Conservation (phyloP, 2,888 invertebrate genomes). For the Ditylenchus weischeri region DNA sequence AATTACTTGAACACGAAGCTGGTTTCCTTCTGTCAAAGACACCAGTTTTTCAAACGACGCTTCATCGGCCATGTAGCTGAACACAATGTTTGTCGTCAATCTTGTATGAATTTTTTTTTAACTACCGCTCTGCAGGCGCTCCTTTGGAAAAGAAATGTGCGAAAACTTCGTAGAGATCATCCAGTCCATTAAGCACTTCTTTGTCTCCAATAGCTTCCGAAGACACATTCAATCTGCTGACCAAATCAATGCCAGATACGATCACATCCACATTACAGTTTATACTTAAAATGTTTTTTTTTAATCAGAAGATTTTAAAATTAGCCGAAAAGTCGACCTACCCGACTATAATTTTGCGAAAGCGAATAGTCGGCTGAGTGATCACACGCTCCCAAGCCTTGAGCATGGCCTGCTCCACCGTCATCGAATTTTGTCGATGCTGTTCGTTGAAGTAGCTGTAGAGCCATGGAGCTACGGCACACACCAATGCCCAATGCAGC, state of each 20-base stretch:
- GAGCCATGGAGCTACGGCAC: constrained; percentile 39
- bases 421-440: constrained; percentile 46
- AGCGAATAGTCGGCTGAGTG: constrained; percentile 48
- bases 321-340: constrained; percentile 26
- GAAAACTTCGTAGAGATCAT: constrained; percentile 61
- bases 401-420: constrained; percentile 39
- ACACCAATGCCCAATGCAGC: constrained; percentile 41
- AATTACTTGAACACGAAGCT: constrained; percentile 36
- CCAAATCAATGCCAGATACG: constrained; percentile 59
- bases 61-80: constrained; percentile 48
- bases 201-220: constrained; percentile 54
- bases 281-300: constrained; percentile 45
- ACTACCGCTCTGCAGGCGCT: constrained; percentile 61
- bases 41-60: constrained; percentile 46
- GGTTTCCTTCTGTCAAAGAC: constrained; percentile 37
- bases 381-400: constrained; percentile 55
- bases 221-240: constrained; percentile 55
- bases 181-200: constrained; percentile 50
- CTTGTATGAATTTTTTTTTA: neutral
- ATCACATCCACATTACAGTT: constrained; percentile 63
- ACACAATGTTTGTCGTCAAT: constrained; percentile 1
- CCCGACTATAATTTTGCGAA: constrained; percentile 56
- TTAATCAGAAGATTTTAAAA: constrained; percentile 2
- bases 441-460: constrained; percentile 54
- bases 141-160: constrained; percentile 60